These are phyloP conservation scores for Ailurus styani DNA, from an alignment of 2,113 vertebrate species.

Conservation along the genomic window DNA sequence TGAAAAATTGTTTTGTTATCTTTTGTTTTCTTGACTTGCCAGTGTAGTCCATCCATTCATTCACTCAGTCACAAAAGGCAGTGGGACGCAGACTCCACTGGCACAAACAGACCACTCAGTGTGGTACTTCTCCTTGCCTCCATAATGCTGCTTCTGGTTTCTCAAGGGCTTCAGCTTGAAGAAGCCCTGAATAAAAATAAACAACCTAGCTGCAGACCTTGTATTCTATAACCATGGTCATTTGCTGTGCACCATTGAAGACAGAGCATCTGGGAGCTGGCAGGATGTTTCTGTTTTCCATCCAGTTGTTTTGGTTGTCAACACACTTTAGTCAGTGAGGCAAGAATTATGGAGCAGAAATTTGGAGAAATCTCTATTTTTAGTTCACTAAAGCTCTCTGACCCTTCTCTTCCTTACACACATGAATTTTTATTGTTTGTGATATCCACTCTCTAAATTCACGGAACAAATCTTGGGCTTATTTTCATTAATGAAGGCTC, in stretches of 20 bases:
- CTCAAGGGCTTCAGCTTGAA: not conserved
- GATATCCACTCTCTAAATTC: not conserved
- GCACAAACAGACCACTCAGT: not conserved
- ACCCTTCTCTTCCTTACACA: not conserved
- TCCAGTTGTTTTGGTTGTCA: not conserved
- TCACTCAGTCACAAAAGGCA: not conserved
- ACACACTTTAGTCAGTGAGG: not conserved
- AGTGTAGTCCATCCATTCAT: not conserved
- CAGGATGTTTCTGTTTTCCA: not conserved
- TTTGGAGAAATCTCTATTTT: constrained; percentile 22
- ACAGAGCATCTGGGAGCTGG: not conserved
- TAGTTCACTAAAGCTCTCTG: not conserved
- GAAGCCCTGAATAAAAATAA: not conserved
- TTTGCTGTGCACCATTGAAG: not conserved
- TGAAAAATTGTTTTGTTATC: not conserved
- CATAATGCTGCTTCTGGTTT: not conserved
- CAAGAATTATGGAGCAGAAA: not conserved
- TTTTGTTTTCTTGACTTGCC: not conserved
- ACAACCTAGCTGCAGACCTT: not conserved
- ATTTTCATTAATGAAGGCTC: not conserved
- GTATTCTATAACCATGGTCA: not conserved
- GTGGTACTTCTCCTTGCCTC: not conserved
- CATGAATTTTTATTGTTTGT: not conserved
- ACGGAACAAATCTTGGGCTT: not conserved
- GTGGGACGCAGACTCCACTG: not conserved